Base-by-base conservation (phyloP, 2,797 vertebrate species). In the Micromesistius poutassou region DNA sequence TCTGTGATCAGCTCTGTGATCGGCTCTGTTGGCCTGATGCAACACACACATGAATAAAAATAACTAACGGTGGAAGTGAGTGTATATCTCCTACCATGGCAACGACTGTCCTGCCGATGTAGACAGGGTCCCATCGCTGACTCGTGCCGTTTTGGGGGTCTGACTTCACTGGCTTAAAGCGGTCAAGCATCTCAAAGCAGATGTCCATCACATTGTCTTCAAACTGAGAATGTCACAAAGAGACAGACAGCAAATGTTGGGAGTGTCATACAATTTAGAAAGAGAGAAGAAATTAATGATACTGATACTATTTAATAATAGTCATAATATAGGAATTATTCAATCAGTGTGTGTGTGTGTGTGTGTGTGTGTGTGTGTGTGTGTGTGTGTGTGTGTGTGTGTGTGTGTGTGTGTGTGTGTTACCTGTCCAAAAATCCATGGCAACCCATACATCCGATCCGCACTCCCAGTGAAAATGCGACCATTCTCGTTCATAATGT, bases 381-480 rank as follows among this genome's bases (percentile, higher is more conserved):
- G n/a, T 14, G 5, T 66, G 13, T 66, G 55, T 25, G 14, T 25
- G 46, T 35, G 19, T 62, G 22, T 62, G 55, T 25, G 68, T n/a
- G 68, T 71, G n/a, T 28, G 14, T 28, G n/a, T n/a, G n/a, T n/a
- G n/a, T n/a, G n/a, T n/a, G n/a, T 33, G 14, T n/a, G 46, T 38
- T 92, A 97, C 96, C 94, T 97, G 97, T 90, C 96, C 96, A 75
- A 94, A 96, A 83, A 94, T 95, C 96, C 96, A 97, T 16, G 92
- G 89, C 31, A 91, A 80, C 68, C 82, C 81, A 0, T 55, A 79
- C 74, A 97, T 95, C 42, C 92, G 68, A 74, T 96, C 87, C 89
- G 89, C 93, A 77, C 89, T 86, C 5, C 96, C 96, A 75, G 88
- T 91, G 81, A 93, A 97, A 30, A 97, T 88, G 46, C 94, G 71